Evolutionary conservation across 2,888 invertebrate species (phyloP), one percentile per base, ranked within the genome.

Genomic region (Sphaerophoria taeniata): DNA sequence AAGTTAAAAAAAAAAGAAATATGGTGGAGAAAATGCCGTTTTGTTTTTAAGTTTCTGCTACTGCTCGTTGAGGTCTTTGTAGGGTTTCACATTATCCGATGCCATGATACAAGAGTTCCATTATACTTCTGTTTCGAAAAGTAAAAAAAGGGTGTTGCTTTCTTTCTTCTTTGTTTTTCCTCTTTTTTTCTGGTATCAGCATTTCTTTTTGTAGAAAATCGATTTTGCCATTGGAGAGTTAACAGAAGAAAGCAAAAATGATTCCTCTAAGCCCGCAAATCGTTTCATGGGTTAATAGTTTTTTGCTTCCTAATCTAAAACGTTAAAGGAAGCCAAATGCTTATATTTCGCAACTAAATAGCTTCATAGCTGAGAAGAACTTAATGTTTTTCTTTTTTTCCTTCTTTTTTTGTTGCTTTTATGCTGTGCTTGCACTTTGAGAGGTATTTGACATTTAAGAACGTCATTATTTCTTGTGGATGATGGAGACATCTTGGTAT

Each of bases 21-120:
- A 51, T 45, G 24, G 34, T 51, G 33, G 67, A 43, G 39, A 33
- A 58, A 67, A 49, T 67, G 49, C 51, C 61, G 60, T 43, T 56
- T 71, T 24, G 24, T 24, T 65, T 63, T 56, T 56, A 55, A 63
- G 58, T 55, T 43, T 49, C 24, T 71, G 80, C 33, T 16, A n/a
- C 47, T 70, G 36, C 43, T 43, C 3, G 11, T 45, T 47, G 16
- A 56, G 24, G 39, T 65, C 71, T 70, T 84, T 70, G 49, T 79
- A 84, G 75, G 84, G 84, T 75, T 84, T 84, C 84, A 72, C 51
- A 65, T 45, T 78, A 60, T 71, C 39, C 60, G 36, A 39, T 24
- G 34, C 34, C 53, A 31, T 53, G 11, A 53, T 33, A 61, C 39
- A 12, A 12, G 43, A 60, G 24, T 39, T 24, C 36, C 24, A 39